These are phyloP conservation scores for Narcine bancroftii DNA, from an alignment of 2,113 vertebrate genomes.

Conservation along the genomic window DNA sequence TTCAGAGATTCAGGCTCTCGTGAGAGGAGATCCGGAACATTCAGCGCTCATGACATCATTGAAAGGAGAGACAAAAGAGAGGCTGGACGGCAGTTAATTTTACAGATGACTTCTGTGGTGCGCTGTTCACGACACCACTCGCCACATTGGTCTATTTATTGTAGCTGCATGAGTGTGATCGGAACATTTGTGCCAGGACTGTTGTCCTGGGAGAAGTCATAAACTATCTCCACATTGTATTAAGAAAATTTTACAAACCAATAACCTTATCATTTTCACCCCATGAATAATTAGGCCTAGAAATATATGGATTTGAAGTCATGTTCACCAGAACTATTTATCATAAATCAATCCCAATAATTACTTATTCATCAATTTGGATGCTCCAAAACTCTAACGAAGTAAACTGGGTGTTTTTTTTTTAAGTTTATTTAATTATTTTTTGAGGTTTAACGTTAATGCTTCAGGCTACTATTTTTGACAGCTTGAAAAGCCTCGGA, in stretches of 20 bases:
- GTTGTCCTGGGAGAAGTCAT: background rate
- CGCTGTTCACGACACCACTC: no score
- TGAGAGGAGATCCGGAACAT: no score
- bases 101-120: no score
- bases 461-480: background rate
- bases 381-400: background rate
- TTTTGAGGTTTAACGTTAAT: background rate
- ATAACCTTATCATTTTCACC: background rate
- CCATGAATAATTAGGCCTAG: background rate
- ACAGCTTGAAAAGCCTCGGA: background rate
- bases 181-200: no score
- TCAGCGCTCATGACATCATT: no score
- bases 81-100: no score
- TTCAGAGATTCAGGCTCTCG: no score
- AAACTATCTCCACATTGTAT: background rate
- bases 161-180: no score
- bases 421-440: conserved; percentile 13
- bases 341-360: conserved; percentile 29
- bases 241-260: background rate
- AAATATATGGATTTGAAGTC: background rate
- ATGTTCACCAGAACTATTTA: background rate
- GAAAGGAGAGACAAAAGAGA: no score
- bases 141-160: no score
- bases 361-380: conserved; percentile 7
- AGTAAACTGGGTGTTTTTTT: background rate